Conservation (phyloP, 2,113 vertebrate genomes). For the Carassius auratus region DNA sequence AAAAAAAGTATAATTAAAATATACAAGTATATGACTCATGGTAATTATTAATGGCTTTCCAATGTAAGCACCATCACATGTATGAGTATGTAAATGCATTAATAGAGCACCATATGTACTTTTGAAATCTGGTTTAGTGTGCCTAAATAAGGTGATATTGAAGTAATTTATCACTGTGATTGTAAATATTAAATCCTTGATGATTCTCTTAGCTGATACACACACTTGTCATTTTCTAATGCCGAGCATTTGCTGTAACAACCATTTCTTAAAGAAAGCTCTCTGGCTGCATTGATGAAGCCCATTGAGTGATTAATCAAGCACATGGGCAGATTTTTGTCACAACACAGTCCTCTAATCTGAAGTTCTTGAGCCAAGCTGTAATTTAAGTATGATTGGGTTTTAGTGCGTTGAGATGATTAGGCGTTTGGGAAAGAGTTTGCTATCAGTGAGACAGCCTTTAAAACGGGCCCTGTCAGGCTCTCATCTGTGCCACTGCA, state of each 20-base stretch:
- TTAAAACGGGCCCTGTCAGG: slow-evolving; percentile 35
- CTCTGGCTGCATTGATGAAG: slow-evolving; percentile 17
- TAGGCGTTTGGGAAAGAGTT: slow-evolving; percentile 38
- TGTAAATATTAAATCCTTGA: neutral
- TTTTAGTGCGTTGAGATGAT: slow-evolving; percentile 42
- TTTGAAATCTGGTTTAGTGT: slow-evolving; percentile 6
- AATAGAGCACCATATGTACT: neutral
- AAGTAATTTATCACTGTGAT: slow-evolving; percentile 5
- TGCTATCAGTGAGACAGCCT: slow-evolving; percentile 38
- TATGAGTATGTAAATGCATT: neutral
- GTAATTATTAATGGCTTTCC: neutral
- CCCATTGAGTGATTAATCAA: slow-evolving; percentile 39
- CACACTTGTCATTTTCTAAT: slow-evolving; percentile 14
- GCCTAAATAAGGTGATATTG: neutral
- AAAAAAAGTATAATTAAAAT: neutral
- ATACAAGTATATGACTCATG: neutral
- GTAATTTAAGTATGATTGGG: slow-evolving; percentile 44
- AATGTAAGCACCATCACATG: neutral
- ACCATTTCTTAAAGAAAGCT: slow-evolving; percentile 33
- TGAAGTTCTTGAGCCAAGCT: slow-evolving; percentile 32
- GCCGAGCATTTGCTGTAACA: neutral
- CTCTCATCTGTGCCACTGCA: slow-evolving; percentile 25
- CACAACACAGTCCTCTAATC: slow-evolving; percentile 28
- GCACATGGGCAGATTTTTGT: slow-evolving; percentile 39
- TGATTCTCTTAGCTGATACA: slow-evolving; percentile 14